Evolutionary conservation across 30 jellyfish, hydroid and myxozoan species (phyloP).

Genomic region (Hydractinia symbiolongicarpus): DNA sequence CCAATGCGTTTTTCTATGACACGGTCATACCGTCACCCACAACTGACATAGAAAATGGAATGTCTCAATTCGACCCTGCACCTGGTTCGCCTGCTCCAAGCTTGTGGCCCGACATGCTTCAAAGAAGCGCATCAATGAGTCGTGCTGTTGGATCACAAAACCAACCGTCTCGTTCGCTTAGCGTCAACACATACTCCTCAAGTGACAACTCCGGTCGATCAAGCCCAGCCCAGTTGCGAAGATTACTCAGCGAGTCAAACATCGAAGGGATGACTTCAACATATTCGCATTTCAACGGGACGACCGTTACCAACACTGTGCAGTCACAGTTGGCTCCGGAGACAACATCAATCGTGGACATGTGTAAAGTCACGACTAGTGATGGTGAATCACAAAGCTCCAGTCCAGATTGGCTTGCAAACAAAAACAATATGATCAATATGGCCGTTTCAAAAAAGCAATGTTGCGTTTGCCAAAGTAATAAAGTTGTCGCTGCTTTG

Average conservation of each 20-base stretch:
- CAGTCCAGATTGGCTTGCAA: constrained; percentile 44
- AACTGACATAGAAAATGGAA: constrained; percentile 76
- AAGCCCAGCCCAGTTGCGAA: constrained; percentile 28
- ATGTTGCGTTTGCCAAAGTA: constrained; percentile 69
- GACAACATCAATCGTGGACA: constrained; percentile 22
- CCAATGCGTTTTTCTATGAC: constrained; percentile 65
- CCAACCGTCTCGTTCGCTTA: constrained; percentile 9
- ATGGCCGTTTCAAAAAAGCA: constrained; percentile 39
- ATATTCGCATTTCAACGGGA: constrained; percentile 30
- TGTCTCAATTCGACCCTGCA: constrained; percentile 89
- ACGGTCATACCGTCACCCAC: constrained; percentile 91
- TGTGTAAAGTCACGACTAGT: constrained; percentile 16
- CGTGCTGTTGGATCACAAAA: constrained; percentile 20
- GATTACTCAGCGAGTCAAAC: constrained; percentile 22
- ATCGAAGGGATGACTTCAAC: constrained; percentile 26
- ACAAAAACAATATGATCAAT: constrained; percentile 2
- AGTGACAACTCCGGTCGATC: constrained; percentile 16
- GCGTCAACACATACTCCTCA: constrained; percentile 19
- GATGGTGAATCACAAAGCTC: constrained; percentile 45
- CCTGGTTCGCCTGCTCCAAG: constrained; percentile 98
- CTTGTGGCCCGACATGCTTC: constrained; percentile 76
- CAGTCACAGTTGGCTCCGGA: constrained; percentile 4
- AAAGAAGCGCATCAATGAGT: neutral
- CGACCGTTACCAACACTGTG: constrained; percentile 14
- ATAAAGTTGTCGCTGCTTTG: constrained; percentile 88